Base-by-base conservation (phyloP, 2,113 vertebrate genomes). In the Indicator indicator region DNA sequence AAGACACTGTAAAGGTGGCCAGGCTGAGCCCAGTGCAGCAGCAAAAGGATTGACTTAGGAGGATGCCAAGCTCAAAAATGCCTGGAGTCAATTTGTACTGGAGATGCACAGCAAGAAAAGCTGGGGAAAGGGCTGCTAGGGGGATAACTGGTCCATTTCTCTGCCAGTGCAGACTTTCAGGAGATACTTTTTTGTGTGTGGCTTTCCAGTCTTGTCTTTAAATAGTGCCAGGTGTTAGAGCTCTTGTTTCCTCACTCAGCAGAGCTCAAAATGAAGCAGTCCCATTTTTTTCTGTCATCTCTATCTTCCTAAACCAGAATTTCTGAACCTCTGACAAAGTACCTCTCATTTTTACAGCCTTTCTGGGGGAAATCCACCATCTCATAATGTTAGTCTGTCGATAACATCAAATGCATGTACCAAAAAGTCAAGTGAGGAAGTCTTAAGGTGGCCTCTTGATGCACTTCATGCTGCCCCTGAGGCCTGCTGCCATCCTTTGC, bases 401-500 rank as follows among this genome's bases (percentile, higher is more conserved):
- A 2, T 62, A 75, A 27, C 24, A 85, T 23, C n/a, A 73, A 67
- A 42, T 65, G 9, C 21, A 8, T 50, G 1, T 24, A 56, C 63
- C 8, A 76, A 79, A 62, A 76, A 58, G 36, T 42, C 19, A 79
- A 40, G n/a, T 19, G 16, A 71, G 33, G 28, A 68, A 19, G 9
- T 78, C 30, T 83, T 27, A 3, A 82, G 40, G 23, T 60, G 15
- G 3, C 59, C 11, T 83, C 19, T 48, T 52, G 28, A 3, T 65
- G 42, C 9, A 16, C 48, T 26, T 75, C 24, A 8, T 24, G 50
- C 44, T 87, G 70, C 15, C 48, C 26, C 16, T 0, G 0, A 82
- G 89, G 75, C 58, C 44, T 64, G 54, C 81, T 85, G 62, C 73
- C 54, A 30, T 86, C 83, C 86, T 77, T 83, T 16, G 40, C 5